Evolutionary conservation across 2,888 invertebrate species (phyloP).

Genomic region (Neoascia interrupta): DNA sequence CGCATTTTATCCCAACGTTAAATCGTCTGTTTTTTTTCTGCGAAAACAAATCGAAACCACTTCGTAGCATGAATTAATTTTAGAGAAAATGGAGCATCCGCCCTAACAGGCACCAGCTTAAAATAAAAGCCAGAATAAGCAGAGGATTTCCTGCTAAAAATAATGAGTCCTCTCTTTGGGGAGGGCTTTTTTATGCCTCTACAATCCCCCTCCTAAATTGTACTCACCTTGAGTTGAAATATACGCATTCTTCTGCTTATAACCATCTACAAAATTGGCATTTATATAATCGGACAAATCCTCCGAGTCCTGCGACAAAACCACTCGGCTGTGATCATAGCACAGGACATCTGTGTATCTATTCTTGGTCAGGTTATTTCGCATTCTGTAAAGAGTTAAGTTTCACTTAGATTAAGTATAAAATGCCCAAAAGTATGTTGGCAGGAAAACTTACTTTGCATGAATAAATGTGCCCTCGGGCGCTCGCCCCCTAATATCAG

Average conservation of each 20-base stretch:
- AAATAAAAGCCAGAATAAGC: no score
- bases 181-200: no score
- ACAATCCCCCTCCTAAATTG: no score
- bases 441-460: conserved; percentile 84
- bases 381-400: conserved; percentile 82
- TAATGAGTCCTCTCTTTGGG: no score
- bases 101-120: no score
- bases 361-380: conserved; percentile 89
- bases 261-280: conserved; percentile 98
- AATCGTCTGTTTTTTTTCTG: no score
- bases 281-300: conserved; percentile 96
- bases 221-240: conserved; percentile 95
- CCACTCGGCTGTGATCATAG: conserved; percentile 96
- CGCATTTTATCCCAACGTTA: no score
- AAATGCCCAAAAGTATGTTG: neutral
- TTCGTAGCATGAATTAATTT: no score
- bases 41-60: no score
- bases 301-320: conserved; percentile 87
- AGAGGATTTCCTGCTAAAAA: no score
- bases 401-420: no score
- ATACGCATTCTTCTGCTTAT: conserved; percentile 98
- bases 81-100: no score
- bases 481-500: conserved; percentile 90
- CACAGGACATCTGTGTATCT: conserved; percentile 97
- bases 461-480: conserved; percentile 93